A percentile compares a stretch with the other conserved stretches of the same genome.
Evolutionary conservation across 2,888 invertebrate species (phyloP).

Genomic region (Eucera pruinosa): DNA sequence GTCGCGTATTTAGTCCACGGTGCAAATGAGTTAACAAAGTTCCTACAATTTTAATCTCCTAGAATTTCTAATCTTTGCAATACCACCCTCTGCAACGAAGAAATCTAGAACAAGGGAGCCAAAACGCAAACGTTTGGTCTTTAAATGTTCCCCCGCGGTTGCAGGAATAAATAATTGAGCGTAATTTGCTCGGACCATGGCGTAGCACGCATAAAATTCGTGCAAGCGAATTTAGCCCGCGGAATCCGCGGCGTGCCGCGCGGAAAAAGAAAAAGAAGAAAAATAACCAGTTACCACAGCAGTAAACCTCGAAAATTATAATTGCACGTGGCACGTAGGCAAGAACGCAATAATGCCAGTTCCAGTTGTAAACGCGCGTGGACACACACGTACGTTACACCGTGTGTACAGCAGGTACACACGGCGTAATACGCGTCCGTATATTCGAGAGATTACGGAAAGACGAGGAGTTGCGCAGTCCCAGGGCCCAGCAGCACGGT

Average conservation of each 20-base stretch:
- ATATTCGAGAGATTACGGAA: constrained; percentile 69
- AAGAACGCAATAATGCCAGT: constrained; percentile 52
- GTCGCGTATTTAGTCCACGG: too few species aligned
- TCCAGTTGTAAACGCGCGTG: constrained; percentile 33
- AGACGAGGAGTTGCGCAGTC: constrained; percentile 74
- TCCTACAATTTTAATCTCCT: too few species aligned
- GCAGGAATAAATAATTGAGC: constrained; percentile 42
- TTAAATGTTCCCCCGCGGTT: constrained; percentile 8
- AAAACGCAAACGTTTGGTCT: background rate
- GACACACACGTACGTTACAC: constrained; percentile 9
- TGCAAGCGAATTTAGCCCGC: constrained; percentile 20
- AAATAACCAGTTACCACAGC: constrained; percentile 26
- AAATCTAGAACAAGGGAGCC: background rate
- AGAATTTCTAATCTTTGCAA: background rate
- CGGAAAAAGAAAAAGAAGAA: background rate
- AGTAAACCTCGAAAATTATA: constrained; percentile 70
- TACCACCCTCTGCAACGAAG: background rate
- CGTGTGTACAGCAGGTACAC: constrained; percentile 14
- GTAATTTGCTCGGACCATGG: constrained; percentile 19
- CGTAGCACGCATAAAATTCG: constrained; percentile 32
- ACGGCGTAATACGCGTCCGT: constrained; percentile 41
- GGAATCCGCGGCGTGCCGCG: constrained; percentile 21
- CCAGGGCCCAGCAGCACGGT: constrained; percentile 52
- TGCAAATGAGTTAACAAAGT: too few species aligned
- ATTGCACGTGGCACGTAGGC: constrained; percentile 58